Evolutionary conservation across 1,140 invertebrate genomes (phyloP), one percentile per base, ranked within the genome.

Genomic region (Propsilocerus akamusi): DNA sequence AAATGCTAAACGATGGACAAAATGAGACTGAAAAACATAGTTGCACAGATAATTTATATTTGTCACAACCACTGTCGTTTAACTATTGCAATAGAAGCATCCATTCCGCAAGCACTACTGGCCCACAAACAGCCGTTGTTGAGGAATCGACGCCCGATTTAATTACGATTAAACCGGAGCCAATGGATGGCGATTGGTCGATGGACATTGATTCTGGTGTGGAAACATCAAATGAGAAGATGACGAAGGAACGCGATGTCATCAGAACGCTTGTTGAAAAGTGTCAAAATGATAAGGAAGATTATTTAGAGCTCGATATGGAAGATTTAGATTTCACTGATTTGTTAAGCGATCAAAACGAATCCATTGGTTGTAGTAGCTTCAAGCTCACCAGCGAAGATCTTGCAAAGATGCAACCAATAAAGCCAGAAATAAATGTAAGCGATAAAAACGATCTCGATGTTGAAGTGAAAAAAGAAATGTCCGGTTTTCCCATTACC

Each of bases 1-100:
- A 70, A 47, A 61, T 67, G 12, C 50, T 69, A 28, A 54, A 69
- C 55, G 51, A 41, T 17, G 22, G 34, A 14, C 17, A 41, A 41
- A 41, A 41, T 41, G 34, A 41, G 34, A 41, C 34, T 41, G 34
- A 41, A 41, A 41, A n/a, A 20, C 17, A 14, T 41, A 41, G 22
- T 10, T 41, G 34, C 22, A 41, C 22, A 20, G 34, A 41, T 41
- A 41, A 41, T 41, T 20, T 20, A 20, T 41, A 41, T 41, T 41
- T 41, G 22, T 20, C 34, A 14, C 34, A 41, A 41, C 17, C 34
- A 10, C 17, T 41, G 34, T 20, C 34, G 34, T 41, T 41, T 20
- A 41, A 41, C 22, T 41, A 20, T 41, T 20, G 34, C 34, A 41
- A 41, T 20, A 41, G 22, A 17, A 41, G 34, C 5, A 20, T 41